Evolutionary conservation across 2,888 invertebrate genomes (phyloP).

Genomic region (Caenorhabditis zanzibari): DNA sequence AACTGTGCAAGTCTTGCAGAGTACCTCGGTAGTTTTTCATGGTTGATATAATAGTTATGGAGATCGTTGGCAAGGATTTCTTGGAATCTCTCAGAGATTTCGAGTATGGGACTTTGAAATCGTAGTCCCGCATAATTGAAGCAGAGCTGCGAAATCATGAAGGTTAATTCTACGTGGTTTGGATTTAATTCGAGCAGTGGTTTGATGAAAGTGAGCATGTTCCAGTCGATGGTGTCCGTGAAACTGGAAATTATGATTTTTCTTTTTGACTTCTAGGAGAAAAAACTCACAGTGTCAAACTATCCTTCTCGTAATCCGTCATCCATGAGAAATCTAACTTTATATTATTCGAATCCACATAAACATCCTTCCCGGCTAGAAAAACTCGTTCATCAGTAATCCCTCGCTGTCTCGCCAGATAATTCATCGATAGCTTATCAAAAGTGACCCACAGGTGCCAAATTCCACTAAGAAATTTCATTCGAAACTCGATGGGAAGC

Average conservation of each 20-base stretch:
- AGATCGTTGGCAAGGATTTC: background rate
- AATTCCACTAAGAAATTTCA: background rate
- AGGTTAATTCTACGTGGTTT: background rate
- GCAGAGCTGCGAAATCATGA: background rate
- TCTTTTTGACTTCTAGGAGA: too few species aligned
- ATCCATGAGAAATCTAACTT: background rate
- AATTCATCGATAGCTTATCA: background rate
- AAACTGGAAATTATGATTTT: conserved; percentile 2
- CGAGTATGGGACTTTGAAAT: background rate
- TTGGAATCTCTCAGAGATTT: background rate
- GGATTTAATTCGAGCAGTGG: background rate
- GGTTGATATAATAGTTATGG: background rate
- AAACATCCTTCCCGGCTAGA: background rate
- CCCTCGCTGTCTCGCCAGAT: background rate
- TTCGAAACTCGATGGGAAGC: background rate
- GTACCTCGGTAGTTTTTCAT: conserved; percentile 39
- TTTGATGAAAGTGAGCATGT: background rate
- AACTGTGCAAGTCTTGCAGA: conserved; percentile 62
- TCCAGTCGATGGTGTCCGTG: conserved; percentile 8
- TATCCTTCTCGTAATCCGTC: background rate
- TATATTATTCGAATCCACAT: background rate
- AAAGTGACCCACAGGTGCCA: background rate
- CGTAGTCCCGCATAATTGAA: background rate
- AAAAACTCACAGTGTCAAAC: background rate
- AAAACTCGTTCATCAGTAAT: background rate